Percentiles rank a stretch among this genome's conserved stretches.
These are phyloP conservation scores for Agrotis puta DNA, from an alignment of 2,888 invertebrate genomes.

Conservation along the genomic window DNA sequence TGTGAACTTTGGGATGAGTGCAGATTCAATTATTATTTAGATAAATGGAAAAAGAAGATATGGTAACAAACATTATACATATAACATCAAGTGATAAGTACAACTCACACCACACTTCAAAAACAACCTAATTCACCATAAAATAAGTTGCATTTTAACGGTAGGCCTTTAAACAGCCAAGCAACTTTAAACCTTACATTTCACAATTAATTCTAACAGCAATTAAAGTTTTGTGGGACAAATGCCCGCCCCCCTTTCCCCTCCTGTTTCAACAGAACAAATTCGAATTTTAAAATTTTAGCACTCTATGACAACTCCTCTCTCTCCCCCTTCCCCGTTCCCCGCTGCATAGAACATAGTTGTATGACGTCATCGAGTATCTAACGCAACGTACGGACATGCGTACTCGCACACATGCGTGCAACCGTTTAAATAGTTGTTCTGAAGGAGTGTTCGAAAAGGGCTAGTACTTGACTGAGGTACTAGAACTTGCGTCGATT, in stretches of 20 bases:
- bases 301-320: neutral
- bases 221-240: constrained; percentile 44
- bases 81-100: too few species aligned
- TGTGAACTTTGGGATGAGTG: too few species aligned
- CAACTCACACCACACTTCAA: neutral
- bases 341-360: constrained; percentile 50
- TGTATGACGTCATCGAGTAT: constrained; percentile 67
- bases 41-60: too few species aligned
- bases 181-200: neutral
- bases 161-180: constrained; percentile 3
- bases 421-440: constrained; percentile 57
- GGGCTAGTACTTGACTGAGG: constrained; percentile 43
- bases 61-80: too few species aligned
- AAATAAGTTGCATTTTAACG: too few species aligned
- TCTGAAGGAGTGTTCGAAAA: constrained; percentile 48
- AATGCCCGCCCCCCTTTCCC: neutral
- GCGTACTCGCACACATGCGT: constrained; percentile 62
- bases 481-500: constrained; percentile 19
- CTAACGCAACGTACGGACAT: constrained; percentile 59
- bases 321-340: neutral
- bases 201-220: constrained; percentile 9
- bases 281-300: constrained; percentile 16
- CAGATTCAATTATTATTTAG: too few species aligned
- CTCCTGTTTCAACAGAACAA: constrained; percentile 39
- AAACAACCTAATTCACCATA: neutral